Percentiles rank a stretch among this genome's conserved stretches.
phyloP scores from a whole-genome alignment of 2,113 vertebrate species.

The Hucho hucho region DNA sequence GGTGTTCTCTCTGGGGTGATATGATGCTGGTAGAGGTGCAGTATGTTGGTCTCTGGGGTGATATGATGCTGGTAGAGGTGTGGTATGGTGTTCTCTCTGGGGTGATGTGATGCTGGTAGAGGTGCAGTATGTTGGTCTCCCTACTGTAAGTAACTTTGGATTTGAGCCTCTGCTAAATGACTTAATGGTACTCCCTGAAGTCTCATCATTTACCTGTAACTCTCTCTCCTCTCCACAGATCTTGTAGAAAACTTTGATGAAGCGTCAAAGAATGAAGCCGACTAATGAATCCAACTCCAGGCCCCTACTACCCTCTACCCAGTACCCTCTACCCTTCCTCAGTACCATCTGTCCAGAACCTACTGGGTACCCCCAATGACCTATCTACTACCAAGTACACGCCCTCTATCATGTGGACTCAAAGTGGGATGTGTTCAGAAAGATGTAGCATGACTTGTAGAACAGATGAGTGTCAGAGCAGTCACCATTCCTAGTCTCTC shows the following conservation, averaged over 20 bases:
- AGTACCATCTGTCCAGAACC: too few species aligned
- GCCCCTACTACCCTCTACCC: not conserved
- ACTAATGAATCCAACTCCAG: conserved; percentile 72
- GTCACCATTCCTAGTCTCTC: too few species aligned
- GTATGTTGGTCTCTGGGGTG: not conserved
- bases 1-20: too few species aligned
- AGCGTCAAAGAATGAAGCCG: conserved; percentile 97
- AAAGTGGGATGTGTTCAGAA: conserved; percentile 25
- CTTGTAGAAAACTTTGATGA: conserved; percentile 99
- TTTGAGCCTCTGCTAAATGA: not conserved
- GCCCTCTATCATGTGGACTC: conserved; percentile 45
- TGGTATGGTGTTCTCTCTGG: not conserved
- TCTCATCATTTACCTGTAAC: not conserved
- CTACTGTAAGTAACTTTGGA: too few species aligned
- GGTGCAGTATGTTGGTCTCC: too few species aligned
- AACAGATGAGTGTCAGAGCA: too few species aligned
- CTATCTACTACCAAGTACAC: not conserved
- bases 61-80: too few species aligned
- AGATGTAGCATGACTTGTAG: too few species aligned
- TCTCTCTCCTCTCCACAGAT: conserved; percentile 74
- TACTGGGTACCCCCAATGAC: too few species aligned
- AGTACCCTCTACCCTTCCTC: not conserved
- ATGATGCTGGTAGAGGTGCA: not conserved
- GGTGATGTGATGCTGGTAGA: not conserved
- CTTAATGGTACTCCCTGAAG: not conserved